A percentile compares a stretch with the other conserved stretches of the same genome.
Conservation (phyloP, 2,888 invertebrate genomes). For the Chrysopilus asiliformis region DNA sequence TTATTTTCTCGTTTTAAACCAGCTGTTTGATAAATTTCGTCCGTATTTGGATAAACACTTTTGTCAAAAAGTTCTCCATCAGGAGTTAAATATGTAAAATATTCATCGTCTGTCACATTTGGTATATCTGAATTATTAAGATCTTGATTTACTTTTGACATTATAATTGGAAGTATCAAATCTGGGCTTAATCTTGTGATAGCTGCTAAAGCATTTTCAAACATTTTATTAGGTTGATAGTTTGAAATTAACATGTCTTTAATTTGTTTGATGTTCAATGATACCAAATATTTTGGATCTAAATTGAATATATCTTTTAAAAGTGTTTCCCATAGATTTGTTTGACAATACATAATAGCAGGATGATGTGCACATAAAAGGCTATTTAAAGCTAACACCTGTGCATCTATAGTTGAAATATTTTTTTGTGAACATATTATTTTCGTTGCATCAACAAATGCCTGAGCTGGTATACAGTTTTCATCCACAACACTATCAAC, state of each 20-base stretch:
- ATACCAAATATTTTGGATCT: constrained; percentile 42
- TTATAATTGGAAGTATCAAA: constrained; percentile 48
- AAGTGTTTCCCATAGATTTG: constrained; percentile 56
- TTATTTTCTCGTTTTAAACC: constrained; percentile 90
- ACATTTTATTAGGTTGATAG: constrained; percentile 39
- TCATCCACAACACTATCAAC: constrained; percentile 21
- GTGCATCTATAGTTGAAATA: constrained; percentile 36
- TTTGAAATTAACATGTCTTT: constrained; percentile 49
- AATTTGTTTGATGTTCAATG: constrained; percentile 43
- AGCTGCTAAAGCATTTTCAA: constrained; percentile 59
- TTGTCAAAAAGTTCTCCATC: constrained; percentile 88
- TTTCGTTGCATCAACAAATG: constrained; percentile 26
- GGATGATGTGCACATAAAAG: constrained; percentile 67
- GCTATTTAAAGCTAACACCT: constrained; percentile 49
- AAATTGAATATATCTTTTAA: constrained; percentile 34
- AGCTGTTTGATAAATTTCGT: constrained; percentile 28
- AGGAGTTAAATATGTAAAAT: constrained; percentile 68
- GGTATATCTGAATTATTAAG: constrained; percentile 53
- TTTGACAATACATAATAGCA: constrained; percentile 42
- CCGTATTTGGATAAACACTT: constrained; percentile 48
- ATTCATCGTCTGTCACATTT: constrained; percentile 64
- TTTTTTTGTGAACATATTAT: constrained; percentile 24
- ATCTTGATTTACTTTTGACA: constrained; percentile 44
- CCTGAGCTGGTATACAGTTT: constrained; percentile 20
- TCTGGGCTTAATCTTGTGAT: constrained; percentile 52